Evolutionary conservation across 2,888 invertebrate genomes (phyloP).

Genomic region (Drosophila picticornis): DNA sequence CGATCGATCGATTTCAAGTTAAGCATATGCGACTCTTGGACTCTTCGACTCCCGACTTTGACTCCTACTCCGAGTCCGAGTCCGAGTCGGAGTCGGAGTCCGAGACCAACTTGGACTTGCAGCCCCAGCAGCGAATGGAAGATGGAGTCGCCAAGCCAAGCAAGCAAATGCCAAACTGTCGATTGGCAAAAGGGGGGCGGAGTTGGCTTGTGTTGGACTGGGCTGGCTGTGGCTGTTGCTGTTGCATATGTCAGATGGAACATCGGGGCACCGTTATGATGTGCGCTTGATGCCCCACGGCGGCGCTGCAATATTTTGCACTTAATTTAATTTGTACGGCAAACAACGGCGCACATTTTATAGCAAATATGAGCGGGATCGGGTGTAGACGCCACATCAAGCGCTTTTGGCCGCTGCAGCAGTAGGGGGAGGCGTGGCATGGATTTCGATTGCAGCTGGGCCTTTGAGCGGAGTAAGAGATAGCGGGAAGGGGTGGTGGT

Average conservation of each 20-base stretch:
- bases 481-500: not conserved
- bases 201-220: not conserved
- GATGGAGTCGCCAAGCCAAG: constrained; percentile 32
- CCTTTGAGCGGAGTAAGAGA: not conserved
- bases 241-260: constrained; percentile 60
- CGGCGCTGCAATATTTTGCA: constrained; percentile 72
- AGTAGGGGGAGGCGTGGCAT: constrained; percentile 39
- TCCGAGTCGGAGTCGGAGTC: constrained; percentile 42
- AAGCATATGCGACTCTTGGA: constrained; percentile 71
- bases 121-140: constrained; percentile 39
- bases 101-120: constrained; percentile 11
- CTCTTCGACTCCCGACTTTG: constrained; percentile 10
- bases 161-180: constrained; percentile 18
- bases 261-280: constrained; percentile 68
- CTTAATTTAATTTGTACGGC: constrained; percentile 80
- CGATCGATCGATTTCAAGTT: constrained; percentile 80
- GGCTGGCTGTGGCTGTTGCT: too few species aligned
- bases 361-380: constrained; percentile 33
- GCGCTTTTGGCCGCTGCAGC: constrained; percentile 48
- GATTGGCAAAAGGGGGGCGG: not conserved
- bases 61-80: not conserved
- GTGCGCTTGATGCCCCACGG: constrained; percentile 65
- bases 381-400: constrained; percentile 66
- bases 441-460: constrained; percentile 21
- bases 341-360: constrained; percentile 64